These are phyloP conservation scores for Lepidiolamprologus cunningtoni DNA, from an alignment of 2,113 vertebrate genomes.

Conservation along the genomic window DNA sequence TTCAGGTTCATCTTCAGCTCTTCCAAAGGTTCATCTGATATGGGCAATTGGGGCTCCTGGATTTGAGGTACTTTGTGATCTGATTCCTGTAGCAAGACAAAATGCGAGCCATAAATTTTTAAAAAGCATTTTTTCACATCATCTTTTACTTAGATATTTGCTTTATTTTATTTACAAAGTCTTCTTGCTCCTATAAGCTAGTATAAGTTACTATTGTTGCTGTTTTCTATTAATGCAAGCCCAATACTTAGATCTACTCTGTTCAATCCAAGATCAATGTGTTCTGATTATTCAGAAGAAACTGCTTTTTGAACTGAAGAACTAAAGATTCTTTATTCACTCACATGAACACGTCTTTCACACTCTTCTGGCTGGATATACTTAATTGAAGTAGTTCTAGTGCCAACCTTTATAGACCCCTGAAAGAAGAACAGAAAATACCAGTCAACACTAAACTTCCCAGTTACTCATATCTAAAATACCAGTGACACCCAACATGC, in stretches of 20 bases:
- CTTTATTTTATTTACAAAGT: neutral
- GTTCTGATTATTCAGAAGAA: neutral
- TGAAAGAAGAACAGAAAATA: constrained; percentile 70
- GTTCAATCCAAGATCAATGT: neutral
- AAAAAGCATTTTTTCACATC: neutral
- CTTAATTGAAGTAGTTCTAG: constrained; percentile 83
- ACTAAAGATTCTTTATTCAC: neutral
- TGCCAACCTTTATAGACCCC: constrained; percentile 87
- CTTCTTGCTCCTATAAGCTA: neutral
- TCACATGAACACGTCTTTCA: constrained; percentile 44
- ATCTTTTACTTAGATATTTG: neutral
- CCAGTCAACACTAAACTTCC: neutral
- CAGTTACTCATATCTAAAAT: neutral
- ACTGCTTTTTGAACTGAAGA: neutral
- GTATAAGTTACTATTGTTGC: neutral
- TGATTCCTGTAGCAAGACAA: constrained; percentile 46
- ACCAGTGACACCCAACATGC: constrained; percentile 56
- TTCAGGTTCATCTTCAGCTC: constrained; percentile 29
- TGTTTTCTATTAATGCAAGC: neutral
- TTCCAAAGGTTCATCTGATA: constrained; percentile 34
- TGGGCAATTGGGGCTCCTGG: constrained; percentile 59
- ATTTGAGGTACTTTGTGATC: constrained; percentile 67
- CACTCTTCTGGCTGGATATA: constrained; percentile 73
- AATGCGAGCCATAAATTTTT: neutral
- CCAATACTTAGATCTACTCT: neutral